phyloP scores from a whole-genome alignment of 1,140 invertebrate genomes.

The Sarcophaga peregrina region DNA sequence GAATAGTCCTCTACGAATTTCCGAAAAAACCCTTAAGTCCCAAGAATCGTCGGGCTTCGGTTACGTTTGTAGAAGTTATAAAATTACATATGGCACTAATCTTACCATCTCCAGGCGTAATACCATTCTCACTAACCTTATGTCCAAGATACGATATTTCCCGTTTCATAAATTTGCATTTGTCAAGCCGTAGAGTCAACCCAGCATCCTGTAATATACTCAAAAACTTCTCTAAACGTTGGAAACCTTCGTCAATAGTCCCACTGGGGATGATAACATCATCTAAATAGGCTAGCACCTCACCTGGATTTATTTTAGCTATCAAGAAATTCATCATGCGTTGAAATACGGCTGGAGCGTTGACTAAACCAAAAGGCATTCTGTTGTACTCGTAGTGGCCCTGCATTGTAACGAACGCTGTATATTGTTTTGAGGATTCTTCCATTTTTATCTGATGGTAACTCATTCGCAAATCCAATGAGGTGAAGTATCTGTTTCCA shows the following conservation, averaged over 20 bases:
- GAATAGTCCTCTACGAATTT: slow-evolving; percentile 67
- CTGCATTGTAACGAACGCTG: slow-evolving; percentile 63
- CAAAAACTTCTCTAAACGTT: slow-evolving; percentile 38
- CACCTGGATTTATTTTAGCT: slow-evolving; percentile 28
- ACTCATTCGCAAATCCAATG: slow-evolving; percentile 66
- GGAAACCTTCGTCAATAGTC: slow-evolving; percentile 47
- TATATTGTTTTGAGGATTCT: slow-evolving; percentile 60
- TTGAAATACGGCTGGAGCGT: slow-evolving; percentile 65
- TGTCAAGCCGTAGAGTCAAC: slow-evolving; percentile 30
- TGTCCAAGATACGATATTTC: slow-evolving; percentile 35
- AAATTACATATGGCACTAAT: slow-evolving; percentile 7
- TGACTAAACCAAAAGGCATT: slow-evolving; percentile 54
- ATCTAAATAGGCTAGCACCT: slow-evolving; percentile 51
- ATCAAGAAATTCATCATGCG: slow-evolving; percentile 56
- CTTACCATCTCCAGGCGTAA: slow-evolving; percentile 27
- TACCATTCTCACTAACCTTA: slow-evolving; percentile 36
- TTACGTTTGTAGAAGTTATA: neutral
- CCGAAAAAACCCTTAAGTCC: slow-evolving; percentile 49
- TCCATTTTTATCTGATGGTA: slow-evolving; percentile 69
- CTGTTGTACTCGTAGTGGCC: slow-evolving; percentile 52
- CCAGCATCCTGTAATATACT: slow-evolving; percentile 4
- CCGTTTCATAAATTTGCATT: slow-evolving; percentile 38
- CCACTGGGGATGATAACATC: slow-evolving; percentile 50
- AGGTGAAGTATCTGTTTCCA: slow-evolving; percentile 62
- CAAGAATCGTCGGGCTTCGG: slow-evolving; percentile 24